Conservation (phyloP, 1,140 invertebrate genomes). For the Cyclargus thomasi region DNA sequence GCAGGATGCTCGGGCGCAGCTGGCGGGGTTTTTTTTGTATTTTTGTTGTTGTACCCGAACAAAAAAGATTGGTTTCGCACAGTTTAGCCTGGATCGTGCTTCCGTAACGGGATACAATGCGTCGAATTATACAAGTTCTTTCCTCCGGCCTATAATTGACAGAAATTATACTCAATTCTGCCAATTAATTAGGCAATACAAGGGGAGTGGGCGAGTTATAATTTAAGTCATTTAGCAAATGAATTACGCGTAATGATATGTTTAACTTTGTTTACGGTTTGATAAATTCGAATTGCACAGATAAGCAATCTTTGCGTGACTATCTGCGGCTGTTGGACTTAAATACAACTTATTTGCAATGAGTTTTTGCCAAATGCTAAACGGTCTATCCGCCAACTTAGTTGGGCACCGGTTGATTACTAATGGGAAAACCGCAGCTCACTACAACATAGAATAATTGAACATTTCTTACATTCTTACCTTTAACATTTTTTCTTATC, state of each 20-base stretch:
- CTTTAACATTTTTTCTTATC: too few relatives aligned
- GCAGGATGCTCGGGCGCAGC: slow-evolving; percentile 71
- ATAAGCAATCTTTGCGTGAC: neutral
- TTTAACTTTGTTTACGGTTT: slow-evolving; percentile 13
- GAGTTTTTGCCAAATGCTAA: neutral
- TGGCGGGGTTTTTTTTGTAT: slow-evolving; percentile 69
- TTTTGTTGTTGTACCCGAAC: slow-evolving; percentile 52
- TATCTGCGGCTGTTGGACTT: neutral
- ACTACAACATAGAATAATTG: too few relatives aligned
- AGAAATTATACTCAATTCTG: slow-evolving; percentile 45
- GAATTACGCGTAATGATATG: slow-evolving; percentile 14
- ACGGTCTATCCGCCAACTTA: too few relatives aligned
- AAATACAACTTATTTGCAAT: neutral
- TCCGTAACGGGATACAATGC: slow-evolving; percentile 70
- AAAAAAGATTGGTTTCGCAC: slow-evolving; percentile 68
- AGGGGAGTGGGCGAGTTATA: slow-evolving; percentile 23
- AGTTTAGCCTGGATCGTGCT: slow-evolving; percentile 57
- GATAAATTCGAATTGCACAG: neutral
- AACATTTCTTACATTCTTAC: too few relatives aligned
- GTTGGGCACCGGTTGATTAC: too few relatives aligned
- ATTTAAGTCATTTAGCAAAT: neutral
- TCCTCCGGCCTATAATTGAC: slow-evolving; percentile 41
- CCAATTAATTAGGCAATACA: slow-evolving; percentile 46
- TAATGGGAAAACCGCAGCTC: too few relatives aligned
- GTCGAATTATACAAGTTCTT: slow-evolving; percentile 49